Evolutionary conservation across 2,888 invertebrate species (phyloP).

Genomic region (Pachycephus smyrnensis): DNA sequence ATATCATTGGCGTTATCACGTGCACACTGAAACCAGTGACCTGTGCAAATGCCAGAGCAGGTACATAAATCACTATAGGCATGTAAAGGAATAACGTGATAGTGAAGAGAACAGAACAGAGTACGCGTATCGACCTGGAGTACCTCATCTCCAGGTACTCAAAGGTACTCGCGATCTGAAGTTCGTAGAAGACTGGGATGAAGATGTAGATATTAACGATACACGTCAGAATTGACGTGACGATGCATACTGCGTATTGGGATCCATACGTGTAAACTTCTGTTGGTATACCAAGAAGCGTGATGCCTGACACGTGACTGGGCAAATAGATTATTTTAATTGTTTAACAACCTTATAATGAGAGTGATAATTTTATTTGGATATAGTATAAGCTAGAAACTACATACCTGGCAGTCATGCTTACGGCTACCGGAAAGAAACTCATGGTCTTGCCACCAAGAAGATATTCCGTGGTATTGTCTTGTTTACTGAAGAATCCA

Average conservation of each 20-base stretch:
- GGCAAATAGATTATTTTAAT: background rate
- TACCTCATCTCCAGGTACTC: slow-evolving; percentile 77
- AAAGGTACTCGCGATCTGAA: slow-evolving; percentile 78
- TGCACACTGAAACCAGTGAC: slow-evolving; percentile 78
- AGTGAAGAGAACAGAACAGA: slow-evolving; percentile 73
- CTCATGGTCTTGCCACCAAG: slow-evolving; percentile 79
- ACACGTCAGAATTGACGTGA: slow-evolving; percentile 61
- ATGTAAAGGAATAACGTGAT: slow-evolving; percentile 72
- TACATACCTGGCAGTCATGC: slow-evolving; percentile 76
- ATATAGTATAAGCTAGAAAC: background rate
- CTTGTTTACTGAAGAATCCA: slow-evolving; percentile 70
- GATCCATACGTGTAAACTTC: slow-evolving; percentile 81
- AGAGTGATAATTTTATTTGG: no score
- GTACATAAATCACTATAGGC: slow-evolving; percentile 78
- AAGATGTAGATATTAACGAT: slow-evolving; percentile 65
- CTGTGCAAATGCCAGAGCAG: slow-evolving; percentile 77
- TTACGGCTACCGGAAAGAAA: slow-evolving; percentile 77
- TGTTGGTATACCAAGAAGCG: slow-evolving; percentile 79
- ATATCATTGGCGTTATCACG: slow-evolving; percentile 75
- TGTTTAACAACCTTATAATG: background rate
- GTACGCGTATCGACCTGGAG: slow-evolving; percentile 71
- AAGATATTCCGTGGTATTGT: slow-evolving; percentile 75
- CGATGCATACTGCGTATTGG: slow-evolving; percentile 69
- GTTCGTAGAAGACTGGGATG: slow-evolving; percentile 77
- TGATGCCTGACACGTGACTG: slow-evolving; percentile 80